Base-by-base conservation (phyloP, 1,140 invertebrate genomes). In the Lasioglossum baleicum region DNA sequence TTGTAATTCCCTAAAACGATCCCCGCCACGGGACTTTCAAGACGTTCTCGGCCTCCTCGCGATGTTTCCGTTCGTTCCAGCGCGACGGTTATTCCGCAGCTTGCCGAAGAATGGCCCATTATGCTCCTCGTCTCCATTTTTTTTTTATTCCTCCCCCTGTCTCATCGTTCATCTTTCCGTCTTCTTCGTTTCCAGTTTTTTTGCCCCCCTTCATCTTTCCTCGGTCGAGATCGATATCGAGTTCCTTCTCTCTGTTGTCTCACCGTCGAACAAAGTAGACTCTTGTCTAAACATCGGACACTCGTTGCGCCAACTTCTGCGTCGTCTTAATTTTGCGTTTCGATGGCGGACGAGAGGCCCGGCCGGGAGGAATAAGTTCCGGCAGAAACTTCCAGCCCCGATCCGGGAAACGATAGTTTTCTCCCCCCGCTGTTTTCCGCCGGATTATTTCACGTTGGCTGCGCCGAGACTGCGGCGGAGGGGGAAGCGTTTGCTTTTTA, bases 1-100 rank as follows among this genome's bases (percentile, higher is more conserved):
- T 88, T 66, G 79, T 88, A 88, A 88, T 88, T 88, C 78, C 77
- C 82, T 88, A 86, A 88, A 88, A 88, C 83, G 86, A 87, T 85
- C 83, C 72, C 72, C 35, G 73, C 72, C 65, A 80, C 82, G 80
- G 75, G 79, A 87, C 74, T 87, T 82, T 86, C 83, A 87, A 87
- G 81, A 75, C 63, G 71, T 81, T 78, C 61, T 11, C 26, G 35
- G 26, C 56, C 73, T 80, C 56, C 48, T 65, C 40, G 42, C 72
- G 75, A 80, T 76, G 69, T 83, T 75, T 85, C 68, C 58, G 53
- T 71, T 82, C 71, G 63, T 61, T 81, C 26, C 64, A 65, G 65
- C 80, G 63, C 80, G 63, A 67, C 74, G 66, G 76, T 82, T 75
- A 63, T 76, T 76, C 74, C 69, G 56, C 58, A 75, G 70, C 68